phyloP scores from a whole-genome alignment of 2,797 vertebrate species.

The Rhinoraja longicauda region DNA sequence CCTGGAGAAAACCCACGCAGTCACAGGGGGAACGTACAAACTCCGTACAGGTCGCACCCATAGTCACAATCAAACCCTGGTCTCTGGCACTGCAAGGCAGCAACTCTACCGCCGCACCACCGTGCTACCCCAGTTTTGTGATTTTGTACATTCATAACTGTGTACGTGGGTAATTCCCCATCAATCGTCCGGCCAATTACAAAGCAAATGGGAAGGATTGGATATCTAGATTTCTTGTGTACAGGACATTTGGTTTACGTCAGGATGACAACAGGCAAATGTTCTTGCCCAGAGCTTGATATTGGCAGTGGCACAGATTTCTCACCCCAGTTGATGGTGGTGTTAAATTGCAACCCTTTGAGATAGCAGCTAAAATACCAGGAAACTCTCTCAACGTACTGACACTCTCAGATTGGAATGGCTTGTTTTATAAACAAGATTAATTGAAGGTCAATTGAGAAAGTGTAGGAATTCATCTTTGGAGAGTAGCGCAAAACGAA shows the following conservation, averaged over 20 bases:
- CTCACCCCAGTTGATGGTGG: background rate
- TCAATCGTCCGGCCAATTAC: background rate
- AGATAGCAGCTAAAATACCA: background rate
- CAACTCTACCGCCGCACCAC: too few relatives aligned
- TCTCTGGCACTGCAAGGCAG: too few relatives aligned
- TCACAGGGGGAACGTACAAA: too few relatives aligned
- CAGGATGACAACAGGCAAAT: background rate
- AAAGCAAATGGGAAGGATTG: background rate
- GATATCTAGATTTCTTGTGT: background rate
- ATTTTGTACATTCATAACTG: too few relatives aligned
- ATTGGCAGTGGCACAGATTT: background rate
- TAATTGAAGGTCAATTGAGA: background rate
- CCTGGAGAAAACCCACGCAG: too few relatives aligned
- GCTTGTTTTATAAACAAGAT: background rate
- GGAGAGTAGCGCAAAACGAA: background rate
- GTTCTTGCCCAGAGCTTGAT: background rate
- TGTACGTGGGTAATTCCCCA: background rate
- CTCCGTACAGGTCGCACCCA: too few relatives aligned
- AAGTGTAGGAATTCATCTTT: too few relatives aligned
- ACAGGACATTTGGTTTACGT: background rate
- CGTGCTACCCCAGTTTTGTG: too few relatives aligned
- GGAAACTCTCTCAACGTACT: background rate
- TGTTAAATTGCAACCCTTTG: background rate
- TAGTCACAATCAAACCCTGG: too few relatives aligned
- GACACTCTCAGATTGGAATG: background rate